These are phyloP conservation scores for Chironomus striatipennis DNA, from an alignment of 1,140 invertebrate species.

Conservation along the genomic window DNA sequence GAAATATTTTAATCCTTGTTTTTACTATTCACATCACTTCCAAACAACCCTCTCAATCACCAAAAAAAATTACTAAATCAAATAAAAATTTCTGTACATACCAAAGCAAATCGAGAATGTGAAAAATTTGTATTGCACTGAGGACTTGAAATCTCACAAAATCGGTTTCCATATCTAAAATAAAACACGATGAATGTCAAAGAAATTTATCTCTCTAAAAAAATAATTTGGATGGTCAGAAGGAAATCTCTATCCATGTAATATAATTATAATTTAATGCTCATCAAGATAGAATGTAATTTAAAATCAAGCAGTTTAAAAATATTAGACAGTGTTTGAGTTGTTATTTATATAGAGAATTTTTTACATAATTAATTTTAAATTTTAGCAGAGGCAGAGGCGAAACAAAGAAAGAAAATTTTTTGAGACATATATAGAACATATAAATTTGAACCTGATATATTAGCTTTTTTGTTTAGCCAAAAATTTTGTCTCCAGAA, in stretches of 20 bases:
- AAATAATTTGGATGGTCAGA: background rate
- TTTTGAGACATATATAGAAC: too few species aligned
- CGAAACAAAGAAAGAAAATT: too few species aligned
- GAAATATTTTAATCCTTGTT: too few species aligned
- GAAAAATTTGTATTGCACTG: background rate
- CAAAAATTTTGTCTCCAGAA: too few species aligned
- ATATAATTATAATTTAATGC: slow-evolving; percentile 10
- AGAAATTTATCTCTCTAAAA: background rate
- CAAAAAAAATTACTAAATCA: background rate
- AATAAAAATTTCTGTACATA: background rate
- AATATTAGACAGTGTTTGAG: too few species aligned
- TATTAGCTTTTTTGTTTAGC: too few species aligned
- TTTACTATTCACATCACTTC: too few species aligned
- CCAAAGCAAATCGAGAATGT: background rate
- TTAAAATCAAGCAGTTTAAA: background rate
- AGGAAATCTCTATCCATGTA: background rate
- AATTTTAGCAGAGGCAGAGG: too few species aligned
- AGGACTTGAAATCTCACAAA: background rate
- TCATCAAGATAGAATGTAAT: slow-evolving; percentile 1
- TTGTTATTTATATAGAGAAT: too few species aligned
- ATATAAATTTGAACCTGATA: too few species aligned
- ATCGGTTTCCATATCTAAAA: background rate
- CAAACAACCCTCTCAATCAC: too few species aligned
- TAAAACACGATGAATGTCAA: background rate
- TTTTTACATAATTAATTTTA: too few species aligned